Evolutionary conservation across 2,888 invertebrate genomes (phyloP), one percentile per base, ranked within the genome.

Genomic region (Idaea aversata): DNA sequence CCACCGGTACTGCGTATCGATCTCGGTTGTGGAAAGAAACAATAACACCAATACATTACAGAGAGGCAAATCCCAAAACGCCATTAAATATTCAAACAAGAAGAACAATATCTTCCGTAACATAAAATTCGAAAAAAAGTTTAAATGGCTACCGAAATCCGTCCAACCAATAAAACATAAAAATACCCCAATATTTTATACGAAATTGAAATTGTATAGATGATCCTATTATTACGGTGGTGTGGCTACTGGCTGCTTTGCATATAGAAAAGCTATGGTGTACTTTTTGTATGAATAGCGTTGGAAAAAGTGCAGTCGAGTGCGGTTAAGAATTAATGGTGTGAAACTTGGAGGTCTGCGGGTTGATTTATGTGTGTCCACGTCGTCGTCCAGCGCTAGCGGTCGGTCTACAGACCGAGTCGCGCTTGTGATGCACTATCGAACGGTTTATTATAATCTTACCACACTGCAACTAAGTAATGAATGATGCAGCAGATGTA

Each of bases 51-150:
- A 79, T 79, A 75, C 75, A 73, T 77, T 75, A 77, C 72, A 68
- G 75, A 75, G 71, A 47, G 47, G 47, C 62, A 65, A 67, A 69
- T 71, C 72, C 74, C 67, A 69, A 68, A 77, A 69, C 70, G 62
- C 72, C 72, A 72, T 74, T 74, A 72, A 70, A 74, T 74, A 74
- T 74, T 74, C 72, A 72, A 74, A 75, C 72, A 75, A 74, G 74
- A 76, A 73, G 72, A 74, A 82, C 88, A 87, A 90, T 91, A 87
- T 87, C 88, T 91, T 91, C 91, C 91, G 84, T 86, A 77, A 88
- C 85, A 91, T 91, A 90, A 91, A 91, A 90, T 88, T 87, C 84
- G 85, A 86, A 88, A 88, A 77, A 88, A 90, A 88, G 86, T 88
- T 91, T 87, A 88, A 90, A 87, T 81, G 82, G 85, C 83, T 82